A percentile compares a stretch with the other conserved stretches of the same genome.
Conservation (phyloP, 2,113 vertebrate species). For the Osmerus eperlanus region DNA sequence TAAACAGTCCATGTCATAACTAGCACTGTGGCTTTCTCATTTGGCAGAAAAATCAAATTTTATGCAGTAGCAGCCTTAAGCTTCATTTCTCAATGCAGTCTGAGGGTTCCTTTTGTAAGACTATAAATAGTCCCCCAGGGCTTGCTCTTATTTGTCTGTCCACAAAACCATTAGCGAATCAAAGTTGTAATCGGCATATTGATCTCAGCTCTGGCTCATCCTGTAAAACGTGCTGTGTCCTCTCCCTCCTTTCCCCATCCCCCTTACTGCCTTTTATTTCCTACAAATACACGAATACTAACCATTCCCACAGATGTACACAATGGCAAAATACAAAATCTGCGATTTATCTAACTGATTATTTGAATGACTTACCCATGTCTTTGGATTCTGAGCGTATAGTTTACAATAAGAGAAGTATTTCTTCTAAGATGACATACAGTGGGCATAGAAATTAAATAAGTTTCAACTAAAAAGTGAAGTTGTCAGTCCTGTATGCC, state of each 20-base stretch:
- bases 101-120: constrained; percentile 5
- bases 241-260: background rate
- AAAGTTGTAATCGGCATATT: constrained; percentile 42
- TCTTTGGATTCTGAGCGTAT: too few species aligned
- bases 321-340: background rate
- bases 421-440: too few species aligned
- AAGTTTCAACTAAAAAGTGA: background rate
- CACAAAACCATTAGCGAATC: constrained; percentile 48
- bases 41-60: constrained; percentile 5
- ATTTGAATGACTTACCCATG: background rate
- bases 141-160: constrained; percentile 35
- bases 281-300: background rate
- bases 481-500: background rate
- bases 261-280: background rate
- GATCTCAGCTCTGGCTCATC: constrained; percentile 33
- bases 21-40: constrained; percentile 14
- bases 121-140: constrained; percentile 27
- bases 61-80: background rate
- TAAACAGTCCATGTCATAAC: constrained; percentile 12
- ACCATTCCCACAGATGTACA: background rate
- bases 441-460: too few species aligned
- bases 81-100: constrained; percentile 6
- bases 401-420: too few species aligned
- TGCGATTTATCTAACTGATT: background rate
- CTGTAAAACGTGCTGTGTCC: constrained; percentile 16